Percentiles rank a stretch among this genome's conserved stretches.
These are phyloP conservation scores for Todiramphus chloris DNA, from an alignment of 2,113 vertebrate species.

Conservation along the genomic window DNA sequence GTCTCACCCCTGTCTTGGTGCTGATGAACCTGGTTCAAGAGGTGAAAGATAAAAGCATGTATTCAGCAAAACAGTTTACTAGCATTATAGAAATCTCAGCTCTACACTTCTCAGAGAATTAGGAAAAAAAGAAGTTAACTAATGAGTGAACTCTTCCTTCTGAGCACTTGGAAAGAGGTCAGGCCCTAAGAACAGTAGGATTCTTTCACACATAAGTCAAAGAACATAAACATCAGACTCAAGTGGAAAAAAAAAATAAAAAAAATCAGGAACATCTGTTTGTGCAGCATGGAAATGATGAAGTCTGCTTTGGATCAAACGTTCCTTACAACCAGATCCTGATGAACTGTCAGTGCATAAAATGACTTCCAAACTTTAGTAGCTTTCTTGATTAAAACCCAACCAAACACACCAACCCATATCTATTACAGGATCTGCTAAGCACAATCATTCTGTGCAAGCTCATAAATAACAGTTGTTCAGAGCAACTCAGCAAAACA, in stretches of 20 bases:
- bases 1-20: constrained; percentile 99
- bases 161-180: background rate
- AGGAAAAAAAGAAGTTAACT: background rate
- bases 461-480: background rate
- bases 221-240: background rate
- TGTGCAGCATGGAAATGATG: background rate
- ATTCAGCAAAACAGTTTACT: background rate
- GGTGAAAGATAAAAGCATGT: constrained; percentile 6
- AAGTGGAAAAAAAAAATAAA: background rate
- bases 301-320: background rate
- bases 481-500: background rate
- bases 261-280: background rate
- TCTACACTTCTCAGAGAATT: background rate
- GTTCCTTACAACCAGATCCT: background rate
- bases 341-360: background rate
- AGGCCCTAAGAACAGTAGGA: background rate
- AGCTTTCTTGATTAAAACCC: background rate
- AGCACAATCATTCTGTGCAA: background rate
- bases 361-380: background rate
- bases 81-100: background rate
- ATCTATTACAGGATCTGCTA: background rate
- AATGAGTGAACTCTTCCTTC: background rate
- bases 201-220: background rate
- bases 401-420: background rate
- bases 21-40: constrained; percentile 90